Evolutionary conservation across 2,113 vertebrate genomes (phyloP).

Genomic region (Falcunculus frontatus): DNA sequence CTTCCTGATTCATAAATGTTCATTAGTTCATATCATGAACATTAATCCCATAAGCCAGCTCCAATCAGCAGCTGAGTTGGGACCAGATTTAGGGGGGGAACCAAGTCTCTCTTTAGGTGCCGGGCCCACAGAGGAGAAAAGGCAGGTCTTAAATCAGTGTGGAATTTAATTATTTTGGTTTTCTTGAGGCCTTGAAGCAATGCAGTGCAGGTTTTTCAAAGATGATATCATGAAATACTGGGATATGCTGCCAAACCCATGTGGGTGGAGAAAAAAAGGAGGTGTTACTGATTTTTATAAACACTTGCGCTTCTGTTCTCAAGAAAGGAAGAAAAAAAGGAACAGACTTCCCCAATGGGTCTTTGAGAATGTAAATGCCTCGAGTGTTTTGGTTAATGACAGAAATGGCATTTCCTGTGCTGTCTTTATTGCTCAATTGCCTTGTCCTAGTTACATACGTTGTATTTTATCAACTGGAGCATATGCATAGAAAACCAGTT

Average conservation of each 20-base stretch:
- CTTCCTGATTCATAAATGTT: neutral
- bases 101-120: neutral
- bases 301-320: constrained; percentile 19
- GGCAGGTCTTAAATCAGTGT: neutral
- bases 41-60: neutral
- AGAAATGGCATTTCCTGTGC: constrained; percentile 50
- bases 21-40: neutral
- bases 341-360: neutral
- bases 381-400: neutral
- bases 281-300: constrained; percentile 18
- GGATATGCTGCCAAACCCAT: constrained; percentile 23
- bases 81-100: neutral
- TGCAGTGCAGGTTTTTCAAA: constrained; percentile 11
- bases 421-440: neutral
- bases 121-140: neutral
- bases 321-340: neutral
- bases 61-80: neutral
- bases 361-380: neutral
- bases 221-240: constrained; percentile 29
- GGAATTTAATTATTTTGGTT: constrained; percentile 28
- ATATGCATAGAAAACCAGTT: constrained; percentile 26
- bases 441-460: constrained; percentile 45
- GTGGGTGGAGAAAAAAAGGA: constrained; percentile 47
- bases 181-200: constrained; percentile 2
- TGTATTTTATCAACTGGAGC: constrained; percentile 25